Percentiles rank a stretch among this genome's conserved stretches.
phyloP scores from a whole-genome alignment of 2,797 vertebrate species.

The Malurus leucopterus region DNA sequence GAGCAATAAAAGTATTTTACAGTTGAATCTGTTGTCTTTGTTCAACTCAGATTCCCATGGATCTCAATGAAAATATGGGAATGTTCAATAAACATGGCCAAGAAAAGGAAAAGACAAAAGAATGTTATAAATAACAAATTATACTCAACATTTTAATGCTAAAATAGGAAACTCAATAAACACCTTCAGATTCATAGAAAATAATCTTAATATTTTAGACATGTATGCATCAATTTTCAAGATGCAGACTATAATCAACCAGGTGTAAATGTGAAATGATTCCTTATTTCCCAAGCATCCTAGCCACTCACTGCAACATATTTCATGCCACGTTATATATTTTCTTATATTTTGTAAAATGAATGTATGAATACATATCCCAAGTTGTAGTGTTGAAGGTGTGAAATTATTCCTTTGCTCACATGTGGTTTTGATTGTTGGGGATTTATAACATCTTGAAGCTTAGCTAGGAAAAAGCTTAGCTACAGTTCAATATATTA shows the following conservation, averaged over 20 bases:
- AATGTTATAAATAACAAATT: not conserved
- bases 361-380: constrained; percentile 43
- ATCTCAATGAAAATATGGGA: not conserved
- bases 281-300: constrained; percentile 16
- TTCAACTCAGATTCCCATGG: not conserved
- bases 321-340: constrained; percentile 13
- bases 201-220: constrained; percentile 8
- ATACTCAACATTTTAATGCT: not conserved
- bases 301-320: constrained; percentile 13
- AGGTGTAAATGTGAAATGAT: constrained; percentile 59
- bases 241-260: constrained; percentile 4
- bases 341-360: constrained; percentile 60
- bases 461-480: constrained; percentile 12
- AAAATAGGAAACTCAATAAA: not conserved
- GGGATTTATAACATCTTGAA: constrained; percentile 49
- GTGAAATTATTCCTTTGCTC: constrained; percentile 62
- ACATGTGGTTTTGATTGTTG: constrained; percentile 18
- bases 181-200: not conserved
- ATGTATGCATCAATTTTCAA: not conserved
- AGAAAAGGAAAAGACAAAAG: not conserved
- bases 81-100: not conserved
- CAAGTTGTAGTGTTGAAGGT: constrained; percentile 46
- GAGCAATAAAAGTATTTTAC: not conserved
- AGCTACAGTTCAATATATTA: not conserved
- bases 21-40: not conserved